These are phyloP conservation scores for Charina bottae DNA, from an alignment of 2,113 vertebrate genomes.

Conservation along the genomic window DNA sequence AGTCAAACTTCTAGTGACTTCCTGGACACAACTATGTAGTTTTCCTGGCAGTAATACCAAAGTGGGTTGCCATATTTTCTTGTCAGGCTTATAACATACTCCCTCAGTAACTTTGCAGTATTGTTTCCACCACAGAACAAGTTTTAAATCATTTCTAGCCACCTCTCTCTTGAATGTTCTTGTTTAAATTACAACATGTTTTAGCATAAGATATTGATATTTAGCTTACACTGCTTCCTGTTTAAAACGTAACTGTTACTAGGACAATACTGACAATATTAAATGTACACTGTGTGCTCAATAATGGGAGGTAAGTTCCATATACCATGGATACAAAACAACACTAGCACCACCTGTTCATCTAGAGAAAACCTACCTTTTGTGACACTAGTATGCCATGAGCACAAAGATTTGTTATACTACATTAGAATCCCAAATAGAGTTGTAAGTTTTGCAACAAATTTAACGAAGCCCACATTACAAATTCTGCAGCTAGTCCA, in stretches of 20 bases:
- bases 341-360: not conserved
- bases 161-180: not conserved
- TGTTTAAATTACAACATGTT: not conserved
- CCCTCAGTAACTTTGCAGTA: not conserved
- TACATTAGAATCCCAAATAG: conserved; percentile 32
- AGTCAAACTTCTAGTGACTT: not conserved
- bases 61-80: not conserved
- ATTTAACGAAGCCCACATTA: conserved; percentile 6
- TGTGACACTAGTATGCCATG: not conserved
- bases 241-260: not conserved
- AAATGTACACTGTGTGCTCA: not conserved
- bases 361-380: not conserved
- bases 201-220: not conserved
- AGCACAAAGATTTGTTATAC: not conserved
- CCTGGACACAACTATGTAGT: not conserved
- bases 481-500: not conserved
- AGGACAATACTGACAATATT: not conserved
- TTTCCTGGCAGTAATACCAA: not conserved
- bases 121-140: not conserved
- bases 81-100: not conserved
- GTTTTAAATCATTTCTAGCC: not conserved
- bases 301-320: not conserved
- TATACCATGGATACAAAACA: not conserved
- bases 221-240: not conserved
- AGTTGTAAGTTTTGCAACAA: not conserved